Base-by-base conservation (phyloP, 2,797 vertebrate genomes). In the Fundulus diaphanus region DNA sequence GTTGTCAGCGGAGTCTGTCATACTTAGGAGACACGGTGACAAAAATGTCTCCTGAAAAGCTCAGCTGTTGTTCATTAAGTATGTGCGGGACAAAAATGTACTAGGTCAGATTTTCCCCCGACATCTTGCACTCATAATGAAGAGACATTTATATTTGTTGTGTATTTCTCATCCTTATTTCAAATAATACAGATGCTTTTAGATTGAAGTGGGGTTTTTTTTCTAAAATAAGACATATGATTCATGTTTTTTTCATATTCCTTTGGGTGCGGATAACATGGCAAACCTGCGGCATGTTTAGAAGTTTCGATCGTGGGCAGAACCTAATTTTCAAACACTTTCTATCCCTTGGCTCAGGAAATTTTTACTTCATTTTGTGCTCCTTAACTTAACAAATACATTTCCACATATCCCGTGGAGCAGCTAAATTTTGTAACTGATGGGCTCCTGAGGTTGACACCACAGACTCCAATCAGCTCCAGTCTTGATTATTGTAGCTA, bases 31-130 rank as follows among this genome's bases (percentile, higher is more conserved):
- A 87, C n/a, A 4, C 5, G 1, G 49, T 72, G 82, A 89, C 68
- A 79, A 61, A 79, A 85, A 80, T 82, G 46, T 80, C 74, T 74
- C 78, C 76, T 79, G 33, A 81, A 81, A 83, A 79, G 65, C 85
- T 81, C 77, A 74, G 74, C 74, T 86, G 78, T 84, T 83, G 82
- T 87, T 86, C 76, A 88, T 84, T 81, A 75, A 86, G 78, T 76
- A 80, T 88, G 79, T 76, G 68, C 76, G 85, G 75, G 79, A 67
- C 72, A 75, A 81, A 87, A 82, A 77, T 63, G 56, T 40, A 81
- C 56, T 54, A 35, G 18, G 74, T 79, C 63, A 80, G 16, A 73
- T 63, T 75, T 67, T 48, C 37, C 52, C 33, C 31, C 37, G 37
- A 77, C 49, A 65, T 35, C 48, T 54, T 72, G 59, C 66, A 48